A percentile compares a stretch with the other conserved stretches of the same genome.
phyloP scores from a whole-genome alignment of 2,113 vertebrate species.

The Leucosticte australis region DNA sequence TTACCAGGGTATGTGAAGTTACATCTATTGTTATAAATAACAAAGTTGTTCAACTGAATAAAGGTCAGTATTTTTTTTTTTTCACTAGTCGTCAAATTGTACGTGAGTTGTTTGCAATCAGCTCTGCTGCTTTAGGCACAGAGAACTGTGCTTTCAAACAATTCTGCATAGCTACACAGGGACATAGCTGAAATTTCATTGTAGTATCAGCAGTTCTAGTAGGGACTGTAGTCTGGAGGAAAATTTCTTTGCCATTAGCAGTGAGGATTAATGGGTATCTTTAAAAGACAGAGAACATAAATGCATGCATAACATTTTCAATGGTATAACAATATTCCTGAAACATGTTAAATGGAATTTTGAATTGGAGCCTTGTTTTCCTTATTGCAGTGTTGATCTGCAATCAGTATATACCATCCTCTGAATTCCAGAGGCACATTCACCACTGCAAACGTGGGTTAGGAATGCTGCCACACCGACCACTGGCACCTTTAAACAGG shows the following conservation, averaged over 20 bases:
- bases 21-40: conserved; percentile 26
- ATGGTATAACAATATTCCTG: neutral
- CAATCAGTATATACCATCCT: neutral
- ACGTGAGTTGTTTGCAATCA: conserved; percentile 36
- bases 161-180: neutral
- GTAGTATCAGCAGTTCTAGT: neutral
- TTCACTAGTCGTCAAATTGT: neutral
- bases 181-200: neutral
- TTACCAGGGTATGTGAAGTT: neutral
- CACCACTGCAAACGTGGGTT: neutral
- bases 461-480: conserved; percentile 28
- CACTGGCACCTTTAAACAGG: conserved; percentile 54
- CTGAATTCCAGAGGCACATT: conserved; percentile 30
- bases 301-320: neutral
- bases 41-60: conserved; percentile 25
- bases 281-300: neutral
- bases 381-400: neutral
- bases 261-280: neutral
- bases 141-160: conserved; percentile 8
- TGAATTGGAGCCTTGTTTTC: neutral
- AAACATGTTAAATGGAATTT: neutral
- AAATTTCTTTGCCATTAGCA: neutral
- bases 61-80: neutral
- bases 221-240: neutral
- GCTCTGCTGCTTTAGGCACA: neutral